phyloP scores from a whole-genome alignment of 2,113 vertebrate genomes.

The Apaloderma vittatum region DNA sequence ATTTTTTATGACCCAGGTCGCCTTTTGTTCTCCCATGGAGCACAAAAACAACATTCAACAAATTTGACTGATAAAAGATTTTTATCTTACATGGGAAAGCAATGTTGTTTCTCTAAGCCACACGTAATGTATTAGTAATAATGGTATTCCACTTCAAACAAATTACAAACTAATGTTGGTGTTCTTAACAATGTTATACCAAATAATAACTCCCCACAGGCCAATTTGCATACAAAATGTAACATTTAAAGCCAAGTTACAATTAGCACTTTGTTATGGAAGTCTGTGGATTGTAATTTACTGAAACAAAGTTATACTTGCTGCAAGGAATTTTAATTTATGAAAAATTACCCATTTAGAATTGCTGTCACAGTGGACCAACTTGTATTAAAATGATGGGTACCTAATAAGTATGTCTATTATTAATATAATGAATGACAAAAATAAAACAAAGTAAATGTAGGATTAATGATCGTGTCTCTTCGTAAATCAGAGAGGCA shows the following conservation, averaged over 20 bases:
- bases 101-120: slow-evolving; percentile 63
- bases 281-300: slow-evolving; percentile 74
- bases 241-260: slow-evolving; percentile 80
- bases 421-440: slow-evolving; percentile 39
- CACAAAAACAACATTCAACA: slow-evolving; percentile 46
- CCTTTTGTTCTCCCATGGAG: slow-evolving; percentile 69
- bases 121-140: slow-evolving; percentile 73
- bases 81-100: slow-evolving; percentile 69
- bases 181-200: slow-evolving; percentile 70
- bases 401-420: slow-evolving; percentile 53
- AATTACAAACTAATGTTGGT: slow-evolving; percentile 77
- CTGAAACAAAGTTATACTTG: slow-evolving; percentile 68
- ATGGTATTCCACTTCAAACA: slow-evolving; percentile 75
- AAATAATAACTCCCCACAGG: slow-evolving; percentile 76
- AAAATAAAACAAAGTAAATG: slow-evolving; percentile 27
- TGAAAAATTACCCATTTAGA: slow-evolving; percentile 75
- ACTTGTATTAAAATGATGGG: slow-evolving; percentile 53
- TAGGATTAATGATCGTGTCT: background rate
- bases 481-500: background rate
- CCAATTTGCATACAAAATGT: slow-evolving; percentile 79
- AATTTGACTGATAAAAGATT: slow-evolving; percentile 68
- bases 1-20: slow-evolving; percentile 60
- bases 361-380: slow-evolving; percentile 60
- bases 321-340: slow-evolving; percentile 76
- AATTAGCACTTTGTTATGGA: slow-evolving; percentile 80